Percentiles rank a stretch among this genome's conserved stretches.
phyloP scores from a whole-genome alignment of 2,888 invertebrate genomes.

The Andrena flavipes region DNA sequence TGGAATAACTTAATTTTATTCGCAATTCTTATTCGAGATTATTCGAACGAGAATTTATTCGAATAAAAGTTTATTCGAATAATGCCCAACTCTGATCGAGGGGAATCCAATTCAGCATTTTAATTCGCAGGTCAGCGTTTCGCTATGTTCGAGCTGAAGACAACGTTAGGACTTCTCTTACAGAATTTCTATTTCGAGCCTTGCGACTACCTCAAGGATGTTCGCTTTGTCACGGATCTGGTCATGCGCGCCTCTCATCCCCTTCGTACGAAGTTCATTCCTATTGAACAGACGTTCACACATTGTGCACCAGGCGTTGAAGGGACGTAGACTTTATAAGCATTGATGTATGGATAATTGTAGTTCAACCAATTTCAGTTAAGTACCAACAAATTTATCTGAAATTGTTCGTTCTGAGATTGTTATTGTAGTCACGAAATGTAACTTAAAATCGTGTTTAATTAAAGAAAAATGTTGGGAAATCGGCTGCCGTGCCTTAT shows the following conservation, averaged over 20 bases:
- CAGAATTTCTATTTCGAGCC: conserved; percentile 76
- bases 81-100: neutral
- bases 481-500: too few relatives aligned
- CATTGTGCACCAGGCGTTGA: neutral
- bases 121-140: conserved; percentile 59
- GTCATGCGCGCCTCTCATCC: conserved; percentile 70
- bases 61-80: neutral
- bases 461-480: too few relatives aligned
- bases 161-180: conserved; percentile 69
- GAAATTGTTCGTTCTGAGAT: too few relatives aligned
- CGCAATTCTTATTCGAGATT: too few relatives aligned
- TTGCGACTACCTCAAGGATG: conserved; percentile 70
- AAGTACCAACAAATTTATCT: too few relatives aligned
- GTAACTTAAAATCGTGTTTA: neutral
- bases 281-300: conserved; percentile 12
- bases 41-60: too few relatives aligned
- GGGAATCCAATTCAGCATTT: neutral
- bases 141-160: conserved; percentile 78
- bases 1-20: too few relatives aligned
- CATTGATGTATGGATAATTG: neutral
- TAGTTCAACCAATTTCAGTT: neutral
- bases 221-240: conserved; percentile 66
- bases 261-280: conserved; percentile 69
- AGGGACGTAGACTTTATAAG: neutral
- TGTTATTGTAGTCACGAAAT: neutral